Percentiles rank a stretch among this genome's conserved stretches.
These are phyloP conservation scores for Tragelaphus imberbis DNA, from an alignment of 2,113 vertebrate species.

Conservation along the genomic window DNA sequence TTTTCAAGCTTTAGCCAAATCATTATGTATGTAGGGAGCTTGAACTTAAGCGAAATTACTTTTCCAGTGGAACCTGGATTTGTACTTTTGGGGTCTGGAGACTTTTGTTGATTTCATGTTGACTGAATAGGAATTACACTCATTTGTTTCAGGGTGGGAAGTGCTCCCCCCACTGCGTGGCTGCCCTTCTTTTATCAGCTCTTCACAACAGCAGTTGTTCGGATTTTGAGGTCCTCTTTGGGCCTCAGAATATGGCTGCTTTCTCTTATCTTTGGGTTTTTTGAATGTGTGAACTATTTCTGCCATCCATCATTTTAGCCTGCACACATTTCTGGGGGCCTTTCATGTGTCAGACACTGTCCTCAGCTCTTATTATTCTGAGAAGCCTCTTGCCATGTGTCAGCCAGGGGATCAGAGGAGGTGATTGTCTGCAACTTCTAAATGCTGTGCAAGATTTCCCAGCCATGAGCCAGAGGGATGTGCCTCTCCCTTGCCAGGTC, in stretches of 20 bases:
- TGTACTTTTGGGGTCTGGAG: not conserved
- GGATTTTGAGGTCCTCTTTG: not conserved
- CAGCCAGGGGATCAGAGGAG: not conserved
- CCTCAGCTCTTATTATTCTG: not conserved
- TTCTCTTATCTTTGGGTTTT: not conserved
- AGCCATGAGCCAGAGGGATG: not conserved
- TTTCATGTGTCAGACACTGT: not conserved
- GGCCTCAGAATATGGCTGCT: not conserved
- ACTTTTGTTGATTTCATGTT: not conserved
- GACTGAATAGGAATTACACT: not conserved
- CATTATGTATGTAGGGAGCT: not conserved
- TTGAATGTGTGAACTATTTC: not conserved
- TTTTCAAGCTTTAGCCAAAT: not conserved
- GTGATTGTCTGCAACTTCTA: not conserved
- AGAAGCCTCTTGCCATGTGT: not conserved
- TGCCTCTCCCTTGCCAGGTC: not conserved
- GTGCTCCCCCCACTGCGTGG: rapidly evolving
- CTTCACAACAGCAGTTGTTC: not conserved
- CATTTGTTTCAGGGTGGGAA: not conserved
- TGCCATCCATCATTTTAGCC: not conserved
- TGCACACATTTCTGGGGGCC: not conserved
- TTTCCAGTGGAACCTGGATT: not conserved
- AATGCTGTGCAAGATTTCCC: not conserved
- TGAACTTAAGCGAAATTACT: not conserved
- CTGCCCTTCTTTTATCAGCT: not conserved